These are phyloP conservation scores for Aulostomus chinensis DNA, from an alignment of 2,797 vertebrate genomes.

Conservation along the genomic window DNA sequence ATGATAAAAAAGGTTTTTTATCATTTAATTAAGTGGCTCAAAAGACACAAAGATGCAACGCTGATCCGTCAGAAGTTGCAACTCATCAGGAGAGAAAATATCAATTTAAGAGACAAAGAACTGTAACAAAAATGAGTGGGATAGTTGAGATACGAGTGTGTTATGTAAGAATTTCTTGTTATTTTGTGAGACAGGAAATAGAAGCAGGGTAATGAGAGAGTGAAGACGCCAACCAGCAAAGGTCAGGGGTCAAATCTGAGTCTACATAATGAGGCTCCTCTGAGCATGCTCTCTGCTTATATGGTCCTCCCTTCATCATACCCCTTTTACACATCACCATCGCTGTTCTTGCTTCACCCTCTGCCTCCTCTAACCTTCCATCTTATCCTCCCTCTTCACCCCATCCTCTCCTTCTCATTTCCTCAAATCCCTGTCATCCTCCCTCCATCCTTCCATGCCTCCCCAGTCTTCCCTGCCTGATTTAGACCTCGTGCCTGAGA, in stretches of 20 bases:
- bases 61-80: neutral
- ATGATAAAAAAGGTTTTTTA: conserved; percentile 20
- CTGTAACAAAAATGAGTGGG: neutral
- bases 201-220: neutral
- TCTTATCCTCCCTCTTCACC: conserved; percentile 15
- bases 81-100: neutral
- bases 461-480: conserved; percentile 52
- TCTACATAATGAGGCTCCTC: conserved; percentile 28
- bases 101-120: neutral
- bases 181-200: neutral
- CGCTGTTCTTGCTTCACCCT: conserved; percentile 17
- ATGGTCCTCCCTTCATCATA: neutral
- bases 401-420: neutral
- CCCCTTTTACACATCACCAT: conserved; percentile 31
- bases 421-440: conserved; percentile 12
- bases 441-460: conserved; percentile 19
- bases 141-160: neutral
- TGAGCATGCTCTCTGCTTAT: neutral
- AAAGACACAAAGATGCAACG: conserved; percentile 6
- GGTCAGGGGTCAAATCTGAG: conserved; percentile 39
- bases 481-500: conserved; percentile 75
- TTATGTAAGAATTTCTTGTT: conserved; percentile 3
- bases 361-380: conserved; percentile 21
- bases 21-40: conserved; percentile 23
- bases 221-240: conserved; percentile 21